These are phyloP conservation scores for Sebastes cheni DNA, from an alignment of 2,797 vertebrate species.

Conservation along the genomic window DNA sequence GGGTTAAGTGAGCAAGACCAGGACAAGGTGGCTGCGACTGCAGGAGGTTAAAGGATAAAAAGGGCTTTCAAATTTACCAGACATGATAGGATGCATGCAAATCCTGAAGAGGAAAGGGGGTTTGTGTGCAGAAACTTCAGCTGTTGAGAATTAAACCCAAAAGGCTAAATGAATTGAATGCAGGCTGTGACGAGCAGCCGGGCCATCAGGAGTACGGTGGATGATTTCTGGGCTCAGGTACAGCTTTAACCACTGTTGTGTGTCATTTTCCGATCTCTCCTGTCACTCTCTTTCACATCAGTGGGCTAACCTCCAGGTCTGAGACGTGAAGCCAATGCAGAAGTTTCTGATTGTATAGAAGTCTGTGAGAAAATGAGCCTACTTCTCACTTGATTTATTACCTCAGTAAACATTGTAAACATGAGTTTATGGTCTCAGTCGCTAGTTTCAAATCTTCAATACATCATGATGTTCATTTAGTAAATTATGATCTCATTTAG, in stretches of 20 bases:
- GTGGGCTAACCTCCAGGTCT: no score
- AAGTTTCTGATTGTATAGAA: no score
- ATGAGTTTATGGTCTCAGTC: no score
- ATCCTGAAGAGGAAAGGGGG: conserved; percentile 4
- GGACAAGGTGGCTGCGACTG: conserved; percentile 17
- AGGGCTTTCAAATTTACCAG: conserved; percentile 12
- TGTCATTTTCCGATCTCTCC: background rate
- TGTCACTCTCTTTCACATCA: background rate
- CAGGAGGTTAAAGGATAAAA: conserved; percentile 30
- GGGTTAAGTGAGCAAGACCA: conserved; percentile 14
- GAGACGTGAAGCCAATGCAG: no score
- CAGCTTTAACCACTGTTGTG: background rate
- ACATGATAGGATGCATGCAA: conserved; percentile 20
- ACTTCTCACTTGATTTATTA: no score
- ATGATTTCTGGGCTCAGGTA: conserved; percentile 7
- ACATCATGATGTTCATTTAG: no score
- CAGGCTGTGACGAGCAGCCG: conserved; percentile 11
- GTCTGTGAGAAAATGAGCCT: no score
- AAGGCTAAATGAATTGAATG: conserved; percentile 27
- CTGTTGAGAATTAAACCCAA: conserved; percentile 15
- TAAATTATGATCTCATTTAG: no score
- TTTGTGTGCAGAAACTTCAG: conserved; percentile 4
- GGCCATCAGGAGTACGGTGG: background rate
- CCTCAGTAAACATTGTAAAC: no score
- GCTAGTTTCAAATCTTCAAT: no score